phyloP scores from a whole-genome alignment of 2,888 invertebrate genomes.

The Pristionchus exspectatus region DNA sequence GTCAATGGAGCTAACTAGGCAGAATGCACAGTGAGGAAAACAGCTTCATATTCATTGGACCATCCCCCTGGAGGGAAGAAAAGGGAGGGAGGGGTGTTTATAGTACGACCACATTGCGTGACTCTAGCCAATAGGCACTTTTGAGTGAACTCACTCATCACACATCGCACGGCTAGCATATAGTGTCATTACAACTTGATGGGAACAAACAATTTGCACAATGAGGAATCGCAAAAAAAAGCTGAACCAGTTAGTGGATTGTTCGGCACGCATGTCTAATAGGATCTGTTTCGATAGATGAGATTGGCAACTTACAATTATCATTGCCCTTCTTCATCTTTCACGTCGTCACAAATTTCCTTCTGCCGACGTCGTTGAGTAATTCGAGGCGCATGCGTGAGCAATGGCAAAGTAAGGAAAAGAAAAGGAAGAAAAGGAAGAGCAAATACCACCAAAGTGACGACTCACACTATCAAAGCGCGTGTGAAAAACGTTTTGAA shows the following conservation, averaged over 20 bases:
- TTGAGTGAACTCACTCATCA: background rate
- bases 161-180: background rate
- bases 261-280: background rate
- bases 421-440: slow-evolving; percentile 15
- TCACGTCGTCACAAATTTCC: background rate
- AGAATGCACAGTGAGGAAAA: background rate
- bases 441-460: slow-evolving; percentile 12
- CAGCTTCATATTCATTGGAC: background rate
- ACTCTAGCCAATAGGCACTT: background rate
- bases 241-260: background rate
- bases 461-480: slow-evolving; percentile 31
- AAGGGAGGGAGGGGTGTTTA: background rate
- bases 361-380: slow-evolving; percentile 8
- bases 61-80: slow-evolving; percentile 8
- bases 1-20: background rate
- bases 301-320: slow-evolving; percentile 2
- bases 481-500: slow-evolving; percentile 12
- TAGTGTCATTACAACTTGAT: background rate
- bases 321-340: background rate
- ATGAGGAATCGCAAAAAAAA: background rate
- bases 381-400: slow-evolving; percentile 14
- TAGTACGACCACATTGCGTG: slow-evolving; percentile 19
- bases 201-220: background rate
- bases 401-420: slow-evolving; percentile 4
- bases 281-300: background rate